Evolutionary conservation across 2,888 invertebrate genomes (phyloP), one percentile per base, ranked within the genome.

Genomic region (Yponomeuta evonymella): DNA sequence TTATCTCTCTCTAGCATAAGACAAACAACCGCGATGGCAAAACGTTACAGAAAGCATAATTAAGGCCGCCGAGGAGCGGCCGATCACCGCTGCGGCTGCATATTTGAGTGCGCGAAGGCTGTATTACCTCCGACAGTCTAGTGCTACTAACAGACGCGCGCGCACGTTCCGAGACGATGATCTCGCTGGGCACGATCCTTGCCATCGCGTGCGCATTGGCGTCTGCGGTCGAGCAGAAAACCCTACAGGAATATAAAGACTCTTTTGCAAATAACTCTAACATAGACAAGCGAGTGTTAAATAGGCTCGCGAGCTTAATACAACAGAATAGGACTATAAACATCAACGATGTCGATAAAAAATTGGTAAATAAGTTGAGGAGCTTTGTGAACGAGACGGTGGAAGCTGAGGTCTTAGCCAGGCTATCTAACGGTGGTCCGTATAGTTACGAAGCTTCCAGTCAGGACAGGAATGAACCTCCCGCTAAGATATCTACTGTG

Each of bases 141-240:
- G 70, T 78, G 77, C 77, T 75, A 74, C 74, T 74, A 75, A 76
- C 76, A 81, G 82, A 81, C 88, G 89, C 87, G 85, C 71, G 87
- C 91, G 90, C 90, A 86, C 86, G 83, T 79, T 75, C 62, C 69
- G 69, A 72, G 79, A 81, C 75, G 68, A 89, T 89, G 88, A 74
- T 86, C 76, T 76, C 79, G 73, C 75, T 82, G 75, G 79, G 79
- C 73, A 77, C 78, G 72, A 68, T 88, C 70, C 74, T 90, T 43
- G 78, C 86, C 80, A 75, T 88, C 81, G 85, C 83, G 78, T 86
- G 87, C 83, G 85, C 83, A 72, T 71, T 81, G 63, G 77, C 79
- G 69, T 79, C 83, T 74, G 79, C 81, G 69, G 75, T 78, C 66
- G 77, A 79, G 74, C 72, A 78, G 75, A 73, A 77, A 73, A n/a